Conservation (phyloP, 1,140 invertebrate genomes). For the Brachionus plicatilis region DNA sequence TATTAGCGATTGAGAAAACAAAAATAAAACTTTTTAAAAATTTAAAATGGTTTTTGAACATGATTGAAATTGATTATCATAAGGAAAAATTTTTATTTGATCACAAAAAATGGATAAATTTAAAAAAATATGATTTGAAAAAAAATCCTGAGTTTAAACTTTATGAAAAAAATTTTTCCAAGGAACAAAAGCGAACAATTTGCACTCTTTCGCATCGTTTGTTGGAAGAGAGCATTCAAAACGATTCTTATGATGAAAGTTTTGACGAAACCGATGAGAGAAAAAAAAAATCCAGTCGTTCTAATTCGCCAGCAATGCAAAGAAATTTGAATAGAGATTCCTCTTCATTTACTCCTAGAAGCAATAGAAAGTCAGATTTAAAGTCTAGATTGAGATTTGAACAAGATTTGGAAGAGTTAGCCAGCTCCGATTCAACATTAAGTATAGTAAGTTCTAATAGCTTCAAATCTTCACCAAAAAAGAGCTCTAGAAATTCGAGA, state of each 20-base stretch:
- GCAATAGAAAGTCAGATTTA: neutral
- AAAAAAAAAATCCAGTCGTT: neutral
- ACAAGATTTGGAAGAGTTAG: neutral
- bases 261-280: neutral
- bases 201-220: constrained; percentile 24
- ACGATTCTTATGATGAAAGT: constrained; percentile 19
- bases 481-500: neutral
- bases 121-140: constrained; percentile 9
- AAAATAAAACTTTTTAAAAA: neutral
- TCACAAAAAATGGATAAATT: constrained; percentile 18
- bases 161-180: neutral
- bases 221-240: constrained; percentile 16
- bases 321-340: neutral
- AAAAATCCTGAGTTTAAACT: constrained; percentile 4
- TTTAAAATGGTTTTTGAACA: constrained; percentile 29
- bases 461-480: neutral
- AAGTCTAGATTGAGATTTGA: neutral
- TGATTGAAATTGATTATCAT: constrained; percentile 29
- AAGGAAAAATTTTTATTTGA: constrained; percentile 15
- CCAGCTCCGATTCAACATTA: neutral
- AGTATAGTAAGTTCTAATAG: neutral
- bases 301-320: neutral
- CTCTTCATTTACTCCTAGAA: neutral
- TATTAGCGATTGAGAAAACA: neutral
- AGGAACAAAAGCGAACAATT: neutral